A percentile compares a stretch with the other conserved stretches of the same genome.
These are phyloP conservation scores for Solea solea DNA, from an alignment of 2,113 vertebrate genomes.

Conservation along the genomic window DNA sequence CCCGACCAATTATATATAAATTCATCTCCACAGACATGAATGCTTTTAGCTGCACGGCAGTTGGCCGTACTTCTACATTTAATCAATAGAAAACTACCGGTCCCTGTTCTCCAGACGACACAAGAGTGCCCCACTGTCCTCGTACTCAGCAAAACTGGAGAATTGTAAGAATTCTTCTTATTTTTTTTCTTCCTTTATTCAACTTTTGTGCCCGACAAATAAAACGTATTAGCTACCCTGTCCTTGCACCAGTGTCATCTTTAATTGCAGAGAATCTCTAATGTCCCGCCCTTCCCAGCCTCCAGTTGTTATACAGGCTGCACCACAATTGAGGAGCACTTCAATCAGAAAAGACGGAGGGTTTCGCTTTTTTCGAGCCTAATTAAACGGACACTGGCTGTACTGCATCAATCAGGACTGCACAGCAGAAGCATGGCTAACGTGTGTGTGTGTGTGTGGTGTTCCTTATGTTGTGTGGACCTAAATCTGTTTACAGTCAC, in stretches of 20 bases:
- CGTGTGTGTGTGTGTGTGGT: too few relatives aligned
- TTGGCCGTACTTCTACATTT: constrained; percentile 45
- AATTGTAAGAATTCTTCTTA: too few relatives aligned
- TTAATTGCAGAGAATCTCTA: constrained; percentile 6
- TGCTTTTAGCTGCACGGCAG: constrained; percentile 72
- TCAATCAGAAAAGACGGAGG: constrained; percentile 15
- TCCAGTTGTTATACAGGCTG: constrained; percentile 11
- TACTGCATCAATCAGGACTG: neutral
- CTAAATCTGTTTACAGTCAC: too few relatives aligned
- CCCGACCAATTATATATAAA: constrained; percentile 69
- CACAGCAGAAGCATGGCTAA: constrained; percentile 11
- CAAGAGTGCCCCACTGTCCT: constrained; percentile 15
- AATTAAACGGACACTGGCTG: constrained; percentile 27
- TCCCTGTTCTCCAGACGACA: constrained; percentile 56
- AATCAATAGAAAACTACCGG: constrained; percentile 70
- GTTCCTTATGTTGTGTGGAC: too few relatives aligned
- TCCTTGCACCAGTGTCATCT: constrained; percentile 37
- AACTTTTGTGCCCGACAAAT: constrained; percentile 11
- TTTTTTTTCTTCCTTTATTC: constrained; percentile 16
- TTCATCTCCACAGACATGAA: constrained; percentile 59
- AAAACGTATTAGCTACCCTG: constrained; percentile 26
- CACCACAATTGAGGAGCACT: constrained; percentile 41
- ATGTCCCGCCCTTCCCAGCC: neutral
- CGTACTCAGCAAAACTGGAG: neutral
- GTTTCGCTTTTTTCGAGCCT: constrained; percentile 18